phyloP scores from a whole-genome alignment of 2,113 vertebrate species.

The Mixornis gularis region DNA sequence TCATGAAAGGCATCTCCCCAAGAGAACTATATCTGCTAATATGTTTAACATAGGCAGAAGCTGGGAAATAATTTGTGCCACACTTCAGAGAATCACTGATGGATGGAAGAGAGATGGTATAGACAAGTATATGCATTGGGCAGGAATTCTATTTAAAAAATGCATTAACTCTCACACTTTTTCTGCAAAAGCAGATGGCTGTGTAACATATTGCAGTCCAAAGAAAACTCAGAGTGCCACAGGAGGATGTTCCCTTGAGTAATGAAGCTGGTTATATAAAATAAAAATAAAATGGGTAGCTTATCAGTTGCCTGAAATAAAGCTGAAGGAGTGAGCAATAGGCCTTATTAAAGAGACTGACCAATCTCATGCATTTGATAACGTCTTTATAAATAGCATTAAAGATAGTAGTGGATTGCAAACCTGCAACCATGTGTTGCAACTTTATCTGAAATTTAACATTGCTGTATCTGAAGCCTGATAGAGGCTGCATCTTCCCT shows the following conservation, averaged over 20 bases:
- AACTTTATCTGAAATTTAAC: neutral
- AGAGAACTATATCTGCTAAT: neutral
- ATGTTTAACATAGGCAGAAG: neutral
- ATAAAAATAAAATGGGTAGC: neutral
- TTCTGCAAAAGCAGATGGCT: neutral
- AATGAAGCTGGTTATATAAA: neutral
- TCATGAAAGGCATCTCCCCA: neutral
- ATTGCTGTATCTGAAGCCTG: neutral
- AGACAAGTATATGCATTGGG: neutral
- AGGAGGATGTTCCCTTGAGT: neutral
- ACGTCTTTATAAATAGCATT: neutral
- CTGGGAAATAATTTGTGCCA: neutral
- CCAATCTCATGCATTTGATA: neutral
- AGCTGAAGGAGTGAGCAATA: neutral
- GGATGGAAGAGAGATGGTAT: neutral
- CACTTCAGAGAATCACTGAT: neutral
- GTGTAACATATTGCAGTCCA: neutral
- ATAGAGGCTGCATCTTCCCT: neutral
- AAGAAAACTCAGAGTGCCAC: neutral
- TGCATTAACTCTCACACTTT: neutral
- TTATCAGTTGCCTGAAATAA: neutral
- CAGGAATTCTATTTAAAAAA: neutral
- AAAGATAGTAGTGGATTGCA: neutral
- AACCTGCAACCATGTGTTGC: neutral
- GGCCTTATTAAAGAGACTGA: neutral